These are phyloP conservation scores for Cloeon dipterum DNA, from an alignment of 2,888 invertebrate species.

Conservation along the genomic window DNA sequence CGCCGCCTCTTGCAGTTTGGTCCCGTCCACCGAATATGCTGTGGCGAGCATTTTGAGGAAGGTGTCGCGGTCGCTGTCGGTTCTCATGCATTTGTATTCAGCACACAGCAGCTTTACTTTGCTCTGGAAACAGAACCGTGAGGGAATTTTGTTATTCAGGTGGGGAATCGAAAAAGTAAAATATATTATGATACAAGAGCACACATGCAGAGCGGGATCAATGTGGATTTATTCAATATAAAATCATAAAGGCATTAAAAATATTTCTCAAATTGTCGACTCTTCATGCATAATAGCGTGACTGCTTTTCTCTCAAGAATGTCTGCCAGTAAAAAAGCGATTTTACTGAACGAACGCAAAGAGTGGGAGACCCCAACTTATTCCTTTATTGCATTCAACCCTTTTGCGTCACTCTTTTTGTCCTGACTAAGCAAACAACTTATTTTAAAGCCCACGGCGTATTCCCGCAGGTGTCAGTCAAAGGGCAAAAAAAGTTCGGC, in stretches of 20 bases:
- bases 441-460: too few relatives aligned
- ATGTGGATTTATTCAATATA: neutral
- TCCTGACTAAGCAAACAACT: too few relatives aligned
- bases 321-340: too few relatives aligned
- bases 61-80: slow-evolving; percentile 11
- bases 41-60: slow-evolving; percentile 20
- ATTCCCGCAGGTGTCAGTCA: slow-evolving; percentile 21
- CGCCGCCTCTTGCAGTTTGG: slow-evolving; percentile 16
- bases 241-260: neutral
- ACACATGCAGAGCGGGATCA: too few relatives aligned
- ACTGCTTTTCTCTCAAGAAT: too few relatives aligned
- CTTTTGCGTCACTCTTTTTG: too few relatives aligned
- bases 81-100: slow-evolving; percentile 14
- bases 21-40: slow-evolving; percentile 21
- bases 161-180: slow-evolving; percentile 4
- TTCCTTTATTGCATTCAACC: too few relatives aligned
- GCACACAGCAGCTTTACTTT: slow-evolving; percentile 17
- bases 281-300: too few relatives aligned
- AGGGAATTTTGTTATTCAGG: too few relatives aligned
- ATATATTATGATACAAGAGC: neutral
- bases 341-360: too few relatives aligned
- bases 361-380: too few relatives aligned
- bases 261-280: too few relatives aligned
- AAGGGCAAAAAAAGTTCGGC: slow-evolving; percentile 18
- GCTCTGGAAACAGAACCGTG: slow-evolving; percentile 18